Evolutionary conservation across 2,113 vertebrate genomes (phyloP), one percentile per base, ranked within the genome.

Genomic region (Cynocephalus volans): DNA sequence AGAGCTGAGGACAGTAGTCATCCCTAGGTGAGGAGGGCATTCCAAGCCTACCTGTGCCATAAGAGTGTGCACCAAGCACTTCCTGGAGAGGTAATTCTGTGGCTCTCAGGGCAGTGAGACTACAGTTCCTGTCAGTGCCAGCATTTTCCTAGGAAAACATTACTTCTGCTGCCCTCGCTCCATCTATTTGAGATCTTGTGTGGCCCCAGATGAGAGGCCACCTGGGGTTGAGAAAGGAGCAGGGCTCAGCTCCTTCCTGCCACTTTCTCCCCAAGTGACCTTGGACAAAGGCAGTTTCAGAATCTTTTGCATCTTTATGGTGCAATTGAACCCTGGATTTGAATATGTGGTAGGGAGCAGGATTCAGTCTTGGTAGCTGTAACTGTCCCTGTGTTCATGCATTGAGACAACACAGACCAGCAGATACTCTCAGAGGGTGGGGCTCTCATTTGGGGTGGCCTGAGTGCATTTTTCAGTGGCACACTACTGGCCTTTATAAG

Each of bases 291-390:
- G 33, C 28, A 88, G 23, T 86, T 93, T 73, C 1, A 4, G 24
- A 85, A 76, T 96, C 45, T 50, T 82, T 96, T 88, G 76, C 60
- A 8, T 82, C 50, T 93, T 62, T 58, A 54, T 67, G 86, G 67
- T 75, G 48, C 60, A 4, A 13, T 72, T 70, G 70, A 84, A 36
- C 18, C 45, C 48, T 70, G 67, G 48, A 10, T 70, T 94, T 95
- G 96, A 82, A 21, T 60, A 5, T 11, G 36, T 52, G 79, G 19
- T 6, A 3, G 48, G n/a, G 21, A 62, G 73, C 54, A 89, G 73
- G 69, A 85, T 69, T 54, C 26, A 23, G 21, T 69, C 9, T 79
- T 5, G 11, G 73, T 79, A 83, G 83, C 80, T 26, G 11, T 54
- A 67, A 52, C 41, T 36, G 6, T 62, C 48, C 67, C 69, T 28